Conservation (phyloP, 2,797 vertebrate genomes). For the Acrocephalus scirpaceus region DNA sequence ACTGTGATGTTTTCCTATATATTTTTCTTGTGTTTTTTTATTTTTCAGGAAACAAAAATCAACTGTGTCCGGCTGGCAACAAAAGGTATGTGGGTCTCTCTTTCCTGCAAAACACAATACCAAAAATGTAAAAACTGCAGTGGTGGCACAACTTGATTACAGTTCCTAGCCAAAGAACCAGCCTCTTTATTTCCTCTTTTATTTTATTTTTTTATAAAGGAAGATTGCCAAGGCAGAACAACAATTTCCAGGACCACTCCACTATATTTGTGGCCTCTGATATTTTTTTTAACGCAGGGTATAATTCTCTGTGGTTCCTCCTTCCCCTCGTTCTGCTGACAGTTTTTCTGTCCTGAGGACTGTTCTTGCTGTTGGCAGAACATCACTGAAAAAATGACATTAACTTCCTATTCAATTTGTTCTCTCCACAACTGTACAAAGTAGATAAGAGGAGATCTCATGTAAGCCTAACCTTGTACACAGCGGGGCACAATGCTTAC, state of each 20-base stretch:
- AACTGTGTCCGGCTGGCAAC: constrained; percentile 95
- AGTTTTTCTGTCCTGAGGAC: not conserved
- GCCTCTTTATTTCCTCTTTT: not conserved
- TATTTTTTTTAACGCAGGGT: not conserved
- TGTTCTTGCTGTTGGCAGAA: not conserved
- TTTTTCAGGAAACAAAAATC: constrained; percentile 94
- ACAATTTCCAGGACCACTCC: not conserved
- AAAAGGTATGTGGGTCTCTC: constrained; percentile 89
- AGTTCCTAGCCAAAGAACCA: not conserved
- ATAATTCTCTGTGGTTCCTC: not conserved
- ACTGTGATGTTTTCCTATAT: constrained; percentile 33
- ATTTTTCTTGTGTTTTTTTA: constrained; percentile 72
- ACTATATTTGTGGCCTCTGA: not conserved
- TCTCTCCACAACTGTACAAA: not conserved
- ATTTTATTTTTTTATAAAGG: not conserved
- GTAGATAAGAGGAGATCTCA: not conserved
- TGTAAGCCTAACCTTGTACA: not conserved
- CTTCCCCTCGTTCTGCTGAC: not conserved
- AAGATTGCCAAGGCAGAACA: not conserved
- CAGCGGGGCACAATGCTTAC: not conserved
- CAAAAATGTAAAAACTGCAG: not conserved
- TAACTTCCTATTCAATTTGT: not conserved
- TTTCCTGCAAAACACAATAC: not conserved
- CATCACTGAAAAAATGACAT: not conserved
- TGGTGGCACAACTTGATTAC: constrained; percentile 59